Evolutionary conservation across 2,888 invertebrate species (phyloP).

Genomic region (Crocallis elinguaria): DNA sequence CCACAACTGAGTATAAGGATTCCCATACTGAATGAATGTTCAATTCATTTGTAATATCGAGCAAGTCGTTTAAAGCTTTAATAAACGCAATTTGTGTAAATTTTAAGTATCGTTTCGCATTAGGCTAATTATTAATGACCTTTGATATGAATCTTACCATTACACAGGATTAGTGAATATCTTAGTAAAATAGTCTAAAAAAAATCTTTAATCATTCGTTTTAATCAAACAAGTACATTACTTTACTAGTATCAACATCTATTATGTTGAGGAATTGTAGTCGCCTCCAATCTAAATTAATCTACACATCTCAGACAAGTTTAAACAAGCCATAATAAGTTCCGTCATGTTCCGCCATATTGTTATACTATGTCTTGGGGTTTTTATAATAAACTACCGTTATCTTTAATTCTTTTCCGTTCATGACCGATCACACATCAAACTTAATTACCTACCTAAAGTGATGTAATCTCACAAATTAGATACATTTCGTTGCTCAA

Average conservation of each 20-base stretch:
- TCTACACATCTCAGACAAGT: slow-evolving; percentile 18
- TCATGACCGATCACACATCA: slow-evolving; percentile 20
- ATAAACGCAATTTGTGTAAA: slow-evolving; percentile 5
- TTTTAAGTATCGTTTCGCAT: neutral
- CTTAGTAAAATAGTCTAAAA: no score
- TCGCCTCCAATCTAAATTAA: neutral
- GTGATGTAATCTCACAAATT: slow-evolving; percentile 28
- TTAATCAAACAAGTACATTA: no score
- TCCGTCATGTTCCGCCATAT: slow-evolving; percentile 16
- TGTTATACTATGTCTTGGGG: slow-evolving; percentile 3
- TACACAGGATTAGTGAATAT: no score
- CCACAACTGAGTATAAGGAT: slow-evolving; percentile 60
- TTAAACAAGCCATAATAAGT: slow-evolving; percentile 22
- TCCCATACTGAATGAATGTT: slow-evolving; percentile 58
- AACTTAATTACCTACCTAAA: slow-evolving; percentile 19
- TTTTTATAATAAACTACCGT: slow-evolving; percentile 11
- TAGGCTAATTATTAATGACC: neutral
- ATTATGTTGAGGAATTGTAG: no score
- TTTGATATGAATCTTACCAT: no score
- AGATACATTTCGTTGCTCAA: slow-evolving; percentile 35
- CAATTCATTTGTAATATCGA: slow-evolving; percentile 29
- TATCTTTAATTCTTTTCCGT: slow-evolving; percentile 16
- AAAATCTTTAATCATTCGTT: no score
- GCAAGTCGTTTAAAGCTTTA: slow-evolving; percentile 7
- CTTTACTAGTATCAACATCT: no score